Conservation (phyloP, 2,113 vertebrate species). For the Marmota monax region DNA sequence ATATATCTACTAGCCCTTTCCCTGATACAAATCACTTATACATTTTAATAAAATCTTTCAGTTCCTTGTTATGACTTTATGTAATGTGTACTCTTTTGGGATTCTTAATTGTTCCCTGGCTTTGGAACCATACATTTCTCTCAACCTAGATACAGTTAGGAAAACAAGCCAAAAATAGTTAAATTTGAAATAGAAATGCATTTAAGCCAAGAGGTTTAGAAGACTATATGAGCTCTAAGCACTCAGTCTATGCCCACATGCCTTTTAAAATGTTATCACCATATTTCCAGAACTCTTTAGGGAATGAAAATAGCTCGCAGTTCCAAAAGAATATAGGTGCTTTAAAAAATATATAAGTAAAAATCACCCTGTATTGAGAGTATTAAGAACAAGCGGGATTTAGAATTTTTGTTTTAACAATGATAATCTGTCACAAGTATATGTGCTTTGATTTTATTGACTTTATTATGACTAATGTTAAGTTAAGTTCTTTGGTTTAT, state of each 20-base stretch:
- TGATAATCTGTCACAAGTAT: neutral
- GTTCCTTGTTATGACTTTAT: conserved; percentile 69
- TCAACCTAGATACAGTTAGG: conserved; percentile 64
- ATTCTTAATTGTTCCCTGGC: conserved; percentile 42
- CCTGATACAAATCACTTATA: conserved; percentile 66
- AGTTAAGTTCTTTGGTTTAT: neutral
- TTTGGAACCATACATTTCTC: conserved; percentile 41
- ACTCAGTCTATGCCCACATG: neutral
- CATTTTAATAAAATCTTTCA: conserved; percentile 72
- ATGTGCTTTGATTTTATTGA: conserved; percentile 5
- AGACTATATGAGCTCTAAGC: neutral
- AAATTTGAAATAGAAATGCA: conserved; percentile 68
- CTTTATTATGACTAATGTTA: neutral
- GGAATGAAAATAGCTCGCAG: neutral
- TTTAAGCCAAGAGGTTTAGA: conserved; percentile 52
- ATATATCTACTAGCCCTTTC: conserved; percentile 34
- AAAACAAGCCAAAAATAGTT: conserved; percentile 64
- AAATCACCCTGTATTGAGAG: neutral
- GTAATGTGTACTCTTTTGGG: conserved; percentile 58
- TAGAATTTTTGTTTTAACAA: neutral
- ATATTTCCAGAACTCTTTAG: conserved; percentile 12
- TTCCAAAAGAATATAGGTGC: neutral
- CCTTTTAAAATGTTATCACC: conserved; percentile 61
- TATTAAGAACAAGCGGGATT: neutral
- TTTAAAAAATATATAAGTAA: neutral